Conservation (phyloP, 2,888 invertebrate species). For the Incurvaria masculella region DNA sequence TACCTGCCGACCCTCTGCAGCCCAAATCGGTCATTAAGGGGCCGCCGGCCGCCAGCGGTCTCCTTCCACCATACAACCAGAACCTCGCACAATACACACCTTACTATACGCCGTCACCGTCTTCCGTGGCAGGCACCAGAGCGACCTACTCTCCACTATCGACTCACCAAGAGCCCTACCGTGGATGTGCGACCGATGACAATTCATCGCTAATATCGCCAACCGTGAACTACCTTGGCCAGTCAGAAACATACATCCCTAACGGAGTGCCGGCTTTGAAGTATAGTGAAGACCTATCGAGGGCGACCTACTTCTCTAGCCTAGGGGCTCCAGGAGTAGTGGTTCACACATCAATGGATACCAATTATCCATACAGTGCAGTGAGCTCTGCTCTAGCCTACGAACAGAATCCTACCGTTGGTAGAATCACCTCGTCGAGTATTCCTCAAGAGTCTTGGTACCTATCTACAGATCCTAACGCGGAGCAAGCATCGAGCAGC, state of each 20-base stretch:
- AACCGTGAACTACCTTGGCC: not conserved
- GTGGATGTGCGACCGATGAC: conserved; percentile 40
- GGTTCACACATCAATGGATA: conserved; percentile 33
- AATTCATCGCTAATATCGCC: not conserved
- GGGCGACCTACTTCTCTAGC: conserved; percentile 36
- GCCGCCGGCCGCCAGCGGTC: conserved; percentile 33
- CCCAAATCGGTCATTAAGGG: conserved; percentile 39
- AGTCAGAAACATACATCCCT: conserved; percentile 41
- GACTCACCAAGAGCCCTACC: conserved; percentile 36
- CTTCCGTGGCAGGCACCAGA: conserved; percentile 24
- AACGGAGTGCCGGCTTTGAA: conserved; percentile 38
- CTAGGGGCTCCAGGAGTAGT: conserved; percentile 26
- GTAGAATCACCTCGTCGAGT: not conserved
- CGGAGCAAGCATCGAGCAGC: not conserved
- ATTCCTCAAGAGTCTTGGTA: not conserved
- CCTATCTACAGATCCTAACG: not conserved
- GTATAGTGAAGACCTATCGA: conserved; percentile 35
- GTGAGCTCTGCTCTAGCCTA: not conserved
- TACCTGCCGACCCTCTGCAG: conserved; percentile 20
- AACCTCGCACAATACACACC: conserved; percentile 40
- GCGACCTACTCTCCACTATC: conserved; percentile 37
- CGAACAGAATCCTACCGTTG: not conserved
- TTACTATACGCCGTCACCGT: conserved; percentile 34
- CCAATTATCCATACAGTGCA: conserved; percentile 28
- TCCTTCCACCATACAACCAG: conserved; percentile 42